A percentile compares a stretch with the other conserved stretches of the same genome.
Conservation (phyloP, 1,140 invertebrate genomes). For the Muscidifurax raptorellus region DNA sequence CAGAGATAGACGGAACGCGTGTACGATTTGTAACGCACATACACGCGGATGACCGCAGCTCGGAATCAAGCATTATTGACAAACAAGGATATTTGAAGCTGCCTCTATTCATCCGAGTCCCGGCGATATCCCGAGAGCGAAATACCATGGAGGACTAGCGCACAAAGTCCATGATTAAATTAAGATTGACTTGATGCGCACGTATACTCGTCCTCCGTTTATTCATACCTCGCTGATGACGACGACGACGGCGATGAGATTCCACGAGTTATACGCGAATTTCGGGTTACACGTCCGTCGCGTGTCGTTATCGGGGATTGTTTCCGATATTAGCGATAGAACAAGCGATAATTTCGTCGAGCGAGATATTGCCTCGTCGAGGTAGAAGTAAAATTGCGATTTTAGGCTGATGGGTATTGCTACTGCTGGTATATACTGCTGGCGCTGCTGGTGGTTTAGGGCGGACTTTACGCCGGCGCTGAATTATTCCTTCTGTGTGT, state of each 20-base stretch:
- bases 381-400: background rate
- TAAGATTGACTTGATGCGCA: constrained; percentile 39
- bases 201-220: background rate
- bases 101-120: background rate
- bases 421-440: background rate
- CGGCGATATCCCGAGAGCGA: background rate
- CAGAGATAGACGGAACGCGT: background rate
- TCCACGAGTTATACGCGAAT: background rate
- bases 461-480: background rate
- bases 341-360: background rate
- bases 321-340: background rate
- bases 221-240: constrained; percentile 17
- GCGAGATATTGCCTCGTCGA: background rate
- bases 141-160: background rate
- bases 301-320: constrained; percentile 14
- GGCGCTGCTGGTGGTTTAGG: background rate
- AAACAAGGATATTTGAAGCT: background rate
- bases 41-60: background rate
- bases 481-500: constrained; percentile 31
- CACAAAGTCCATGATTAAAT: constrained; percentile 34
- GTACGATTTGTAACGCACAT: background rate
- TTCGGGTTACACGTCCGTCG: background rate
- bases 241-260: background rate
- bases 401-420: background rate
- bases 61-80: constrained; percentile 17